Conservation (phyloP, 2,797 vertebrate species). For the Galagoides demidoff region DNA sequence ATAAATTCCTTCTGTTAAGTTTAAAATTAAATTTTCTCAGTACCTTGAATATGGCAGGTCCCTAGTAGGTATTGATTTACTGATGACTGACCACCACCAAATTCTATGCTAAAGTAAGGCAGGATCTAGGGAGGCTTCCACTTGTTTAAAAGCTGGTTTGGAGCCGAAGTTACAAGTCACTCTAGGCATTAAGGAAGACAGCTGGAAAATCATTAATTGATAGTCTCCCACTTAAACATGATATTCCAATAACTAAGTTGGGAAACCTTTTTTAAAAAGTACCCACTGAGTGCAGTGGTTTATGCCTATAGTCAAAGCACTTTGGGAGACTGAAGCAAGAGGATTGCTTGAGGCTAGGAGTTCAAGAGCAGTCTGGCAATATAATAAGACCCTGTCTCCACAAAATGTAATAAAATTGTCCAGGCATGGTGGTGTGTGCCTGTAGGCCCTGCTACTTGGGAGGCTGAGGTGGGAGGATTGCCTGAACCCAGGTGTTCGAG, state of each 20-base stretch:
- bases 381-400: background rate
- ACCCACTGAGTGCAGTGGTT: background rate
- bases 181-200: background rate
- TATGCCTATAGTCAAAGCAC: background rate
- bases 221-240: background rate
- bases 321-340: background rate
- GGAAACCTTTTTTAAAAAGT: background rate
- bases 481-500: too few species aligned
- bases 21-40: background rate
- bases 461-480: too few species aligned
- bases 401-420: too few species aligned
- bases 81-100: background rate
- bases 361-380: too few species aligned
- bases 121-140: background rate
- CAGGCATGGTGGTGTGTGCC: too few species aligned
- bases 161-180: background rate
- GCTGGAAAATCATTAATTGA: background rate
- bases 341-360: too few species aligned
- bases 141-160: background rate
- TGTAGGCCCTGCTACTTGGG: too few species aligned
- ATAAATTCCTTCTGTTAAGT: background rate
- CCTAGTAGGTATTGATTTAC: background rate
- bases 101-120: background rate
- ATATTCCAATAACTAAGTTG: constrained; percentile 17
- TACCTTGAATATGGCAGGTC: background rate